Base-by-base conservation (phyloP, 2,888 invertebrate species). In the Ichneumoninae sp. region DNA sequence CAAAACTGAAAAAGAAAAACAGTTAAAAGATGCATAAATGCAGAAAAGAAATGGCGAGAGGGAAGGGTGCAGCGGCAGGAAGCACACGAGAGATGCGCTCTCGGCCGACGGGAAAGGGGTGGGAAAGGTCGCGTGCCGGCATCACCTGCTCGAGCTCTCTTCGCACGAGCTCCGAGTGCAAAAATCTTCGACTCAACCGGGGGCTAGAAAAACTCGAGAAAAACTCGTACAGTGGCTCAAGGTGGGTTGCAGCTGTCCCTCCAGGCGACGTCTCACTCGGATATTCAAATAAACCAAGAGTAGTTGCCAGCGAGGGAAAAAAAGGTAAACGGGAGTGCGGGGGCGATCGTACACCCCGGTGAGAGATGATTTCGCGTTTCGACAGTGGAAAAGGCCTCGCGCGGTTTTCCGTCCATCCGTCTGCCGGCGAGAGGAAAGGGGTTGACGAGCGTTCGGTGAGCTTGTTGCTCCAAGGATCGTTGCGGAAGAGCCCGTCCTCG, bases 51-150 rank as follows among this genome's bases (percentile, higher is more conserved):
- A 72, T 50, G 19, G 71, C 26, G 54, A 76, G 50, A 50, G 47
- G 7, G 47, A 66, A 78, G 54, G 75, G 44, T 54, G 57, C 54
- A 47, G 33, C 33, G 50, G 13, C 16, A 44, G 60, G 74, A 62
- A 74, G 57, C 44, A 79, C 71, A 50, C 65, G 54, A 75, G 44
- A 26, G 70, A 65, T 65, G 82, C 71, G 82, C 76, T 84, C 83
- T 83, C 69, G 77, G 75, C n/a, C 60, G 44, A 62, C 7, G 57
- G 69, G 19, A 77, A 80, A 83, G 70, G 79, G 79, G 84, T 82
- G 83, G 80, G 83, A 83, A 83, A 84, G 86, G 90, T 90, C 92
- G 91, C 91, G 92, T 92, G 92, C 92, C 91, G 86, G 87, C 89
- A 90, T 89, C 91, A 91, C 91, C 92, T 92, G 92, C 90, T 75